Evolutionary conservation across 2,888 invertebrate genomes (phyloP), one percentile per base, ranked within the genome.

Genomic region (Tachina lurida): DNA sequence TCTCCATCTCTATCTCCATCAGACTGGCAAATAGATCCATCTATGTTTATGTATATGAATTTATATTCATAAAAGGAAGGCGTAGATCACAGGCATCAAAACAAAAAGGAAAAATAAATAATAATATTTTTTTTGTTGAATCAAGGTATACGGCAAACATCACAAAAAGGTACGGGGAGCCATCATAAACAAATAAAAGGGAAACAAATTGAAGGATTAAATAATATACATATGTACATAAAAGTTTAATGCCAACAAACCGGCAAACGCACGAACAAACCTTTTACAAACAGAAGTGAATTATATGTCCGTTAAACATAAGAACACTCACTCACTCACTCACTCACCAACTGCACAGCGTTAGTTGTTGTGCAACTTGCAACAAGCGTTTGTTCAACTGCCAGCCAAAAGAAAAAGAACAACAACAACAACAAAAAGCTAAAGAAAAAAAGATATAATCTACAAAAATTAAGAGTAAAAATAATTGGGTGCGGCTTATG

Each of bases 401-500:
- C 10, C 47, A 71, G 13, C 41, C 17, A 4, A n/a, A 45, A 49
- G 22, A 15, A 68, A 47, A 62, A 49, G 31, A 31, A 7, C 31
- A 31, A 31, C 31, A 31, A 31, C 31, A 31, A 31, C 31, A 31
- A 4, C 31, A 47, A 31, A 0, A 13, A 45, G 31, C 12, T 47
- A 31, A 67, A 39, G n/a, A 17, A 19, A 75, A 54, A 31, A 9
- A 65, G n/a, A n/a, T n/a, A 58, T 10, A 60, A 31, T 31, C 58
- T 22, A 43, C 12, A 63, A 52, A 68, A 67, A 68, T 77, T 58
- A 77, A 68, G 77, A 68, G 43, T n/a, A 43, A 67, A 70, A 52
- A 73, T 77, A 73, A 77, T 77, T 78, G 83, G 77, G 73, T 77
- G 83, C 77, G 71, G 73, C 73, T 63, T 52, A 13, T 60, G 52